Conservation (phyloP, 2,113 vertebrate species). For the Corydoras maculifer region DNA sequence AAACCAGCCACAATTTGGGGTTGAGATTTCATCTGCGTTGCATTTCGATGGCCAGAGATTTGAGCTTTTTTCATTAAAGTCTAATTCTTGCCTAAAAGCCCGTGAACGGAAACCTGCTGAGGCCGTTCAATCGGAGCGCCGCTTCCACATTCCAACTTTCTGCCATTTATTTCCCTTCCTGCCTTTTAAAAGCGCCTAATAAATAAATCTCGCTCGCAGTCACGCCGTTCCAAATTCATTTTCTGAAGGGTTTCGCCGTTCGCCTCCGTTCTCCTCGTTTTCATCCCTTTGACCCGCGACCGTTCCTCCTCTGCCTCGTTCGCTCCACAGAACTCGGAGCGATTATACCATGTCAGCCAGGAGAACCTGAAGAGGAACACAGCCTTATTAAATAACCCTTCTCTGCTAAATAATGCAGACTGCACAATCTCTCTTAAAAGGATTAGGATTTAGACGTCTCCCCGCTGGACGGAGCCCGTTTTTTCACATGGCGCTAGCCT, state of each 20-base stretch:
- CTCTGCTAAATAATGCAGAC: conserved; percentile 45
- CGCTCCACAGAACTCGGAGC: conserved; percentile 10
- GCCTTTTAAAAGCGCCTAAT: not conserved
- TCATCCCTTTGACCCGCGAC: conserved; percentile 5
- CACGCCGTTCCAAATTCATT: not conserved
- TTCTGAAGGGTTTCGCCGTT: not conserved
- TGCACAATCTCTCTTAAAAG: conserved; percentile 23
- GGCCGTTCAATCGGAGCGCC: not conserved
- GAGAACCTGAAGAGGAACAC: conserved; percentile 30
- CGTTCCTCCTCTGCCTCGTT: conserved; percentile 1
- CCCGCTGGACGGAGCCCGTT: conserved; percentile 15
- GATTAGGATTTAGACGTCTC: conserved; percentile 32
- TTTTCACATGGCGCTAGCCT: conserved; percentile 8
- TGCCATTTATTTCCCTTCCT: not conserved
- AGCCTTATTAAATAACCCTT: conserved; percentile 33
- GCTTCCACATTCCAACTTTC: not conserved
- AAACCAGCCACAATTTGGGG: not conserved
- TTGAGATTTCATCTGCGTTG: conserved; percentile 8
- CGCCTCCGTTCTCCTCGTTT: not conserved
- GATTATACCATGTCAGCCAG: conserved; percentile 20
- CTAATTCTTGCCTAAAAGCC: conserved; percentile 8
- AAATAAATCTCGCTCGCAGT: not conserved
- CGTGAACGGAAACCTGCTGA: conserved; percentile 6
- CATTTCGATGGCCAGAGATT: conserved; percentile 9
- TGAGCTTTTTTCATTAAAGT: conserved; percentile 14